A percentile compares a stretch with the other conserved stretches of the same genome.
Conservation (phyloP, 1,140 invertebrate genomes). For the Sitophilus oryzae region DNA sequence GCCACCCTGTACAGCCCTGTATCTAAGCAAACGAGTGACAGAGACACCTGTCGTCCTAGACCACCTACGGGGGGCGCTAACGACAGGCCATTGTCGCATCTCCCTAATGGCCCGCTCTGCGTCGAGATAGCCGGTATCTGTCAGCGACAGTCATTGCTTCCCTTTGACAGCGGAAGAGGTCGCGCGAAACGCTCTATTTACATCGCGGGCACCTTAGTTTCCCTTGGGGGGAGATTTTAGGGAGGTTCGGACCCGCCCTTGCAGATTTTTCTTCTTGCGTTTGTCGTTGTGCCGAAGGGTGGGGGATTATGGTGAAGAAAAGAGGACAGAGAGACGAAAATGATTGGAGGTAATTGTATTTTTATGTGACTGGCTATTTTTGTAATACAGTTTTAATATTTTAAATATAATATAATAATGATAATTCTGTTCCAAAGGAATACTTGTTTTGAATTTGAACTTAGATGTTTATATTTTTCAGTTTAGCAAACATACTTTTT, state of each 20-base stretch:
- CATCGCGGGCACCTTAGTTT: not conserved
- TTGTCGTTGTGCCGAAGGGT: not conserved
- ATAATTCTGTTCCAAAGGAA: no score
- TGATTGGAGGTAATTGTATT: no score
- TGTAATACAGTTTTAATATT: no score
- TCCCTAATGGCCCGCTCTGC: conserved; percentile 8
- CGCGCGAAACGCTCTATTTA: not conserved
- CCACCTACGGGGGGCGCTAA: conserved; percentile 11
- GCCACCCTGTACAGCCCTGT: no score
- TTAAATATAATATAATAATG: no score
- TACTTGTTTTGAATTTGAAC: no score
- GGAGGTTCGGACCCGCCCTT: not conserved
- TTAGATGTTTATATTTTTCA: no score
- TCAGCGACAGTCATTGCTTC: conserved; percentile 11
- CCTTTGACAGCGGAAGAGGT: not conserved
- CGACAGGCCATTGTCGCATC: conserved; percentile 6
- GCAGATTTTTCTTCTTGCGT: not conserved
- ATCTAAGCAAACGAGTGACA: conserved; percentile 7
- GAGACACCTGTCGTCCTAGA: conserved; percentile 8
- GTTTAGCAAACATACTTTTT: no score
- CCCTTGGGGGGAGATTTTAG: not conserved
- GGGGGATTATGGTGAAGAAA: not conserved
- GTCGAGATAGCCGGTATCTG: conserved; percentile 16
- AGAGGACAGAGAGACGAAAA: not conserved
- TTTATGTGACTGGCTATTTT: no score